Conservation (phyloP, 2,888 invertebrate species). For the Bimastos eiseni region DNA sequence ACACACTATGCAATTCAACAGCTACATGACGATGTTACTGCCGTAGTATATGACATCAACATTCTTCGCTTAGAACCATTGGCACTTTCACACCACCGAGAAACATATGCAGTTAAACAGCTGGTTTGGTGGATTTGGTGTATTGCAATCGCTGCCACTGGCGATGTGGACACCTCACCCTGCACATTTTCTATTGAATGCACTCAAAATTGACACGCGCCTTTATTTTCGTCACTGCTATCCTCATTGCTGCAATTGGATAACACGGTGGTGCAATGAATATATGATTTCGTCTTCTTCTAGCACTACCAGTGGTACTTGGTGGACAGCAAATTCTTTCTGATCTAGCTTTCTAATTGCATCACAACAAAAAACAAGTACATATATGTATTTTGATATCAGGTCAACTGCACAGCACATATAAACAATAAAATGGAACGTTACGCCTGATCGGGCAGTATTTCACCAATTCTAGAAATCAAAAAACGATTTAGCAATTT, state of each 20-base stretch:
- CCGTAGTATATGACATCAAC: background rate
- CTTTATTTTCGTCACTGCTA: background rate
- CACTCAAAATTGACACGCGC: background rate
- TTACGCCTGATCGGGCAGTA: too few species aligned
- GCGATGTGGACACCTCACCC: background rate
- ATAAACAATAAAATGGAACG: too few species aligned
- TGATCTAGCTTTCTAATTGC: too few species aligned
- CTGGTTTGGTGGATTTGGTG: too few species aligned
- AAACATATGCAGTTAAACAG: background rate
- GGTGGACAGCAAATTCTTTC: too few species aligned
- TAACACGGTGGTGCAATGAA: background rate
- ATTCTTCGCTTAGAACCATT: background rate
- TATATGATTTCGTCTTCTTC: too few species aligned
- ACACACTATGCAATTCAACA: background rate
- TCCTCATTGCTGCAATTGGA: background rate
- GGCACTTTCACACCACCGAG: background rate
- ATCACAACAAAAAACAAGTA: too few species aligned
- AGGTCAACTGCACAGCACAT: too few species aligned
- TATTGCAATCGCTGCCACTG: background rate
- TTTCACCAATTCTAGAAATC: too few species aligned
- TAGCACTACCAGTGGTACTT: too few species aligned
- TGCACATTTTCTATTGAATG: background rate
- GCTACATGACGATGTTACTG: background rate
- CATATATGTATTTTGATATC: too few species aligned
- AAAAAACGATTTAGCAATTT: too few species aligned